A percentile compares a stretch with the other conserved stretches of the same genome.
Conservation (phyloP, 2,888 invertebrate genomes). For the Polydrusus tereticollis region DNA sequence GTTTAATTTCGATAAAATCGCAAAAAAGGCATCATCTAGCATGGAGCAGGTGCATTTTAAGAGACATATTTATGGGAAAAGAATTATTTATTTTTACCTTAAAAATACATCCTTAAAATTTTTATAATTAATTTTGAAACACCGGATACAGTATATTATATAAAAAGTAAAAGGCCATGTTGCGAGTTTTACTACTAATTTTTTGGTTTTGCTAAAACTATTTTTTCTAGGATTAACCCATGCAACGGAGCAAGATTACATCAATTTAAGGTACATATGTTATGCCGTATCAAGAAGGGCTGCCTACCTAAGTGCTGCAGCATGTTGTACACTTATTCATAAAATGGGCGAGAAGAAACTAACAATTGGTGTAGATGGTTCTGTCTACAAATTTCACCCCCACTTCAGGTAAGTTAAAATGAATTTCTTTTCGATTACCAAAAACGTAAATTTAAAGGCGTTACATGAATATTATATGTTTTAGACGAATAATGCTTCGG, state of each 20-base stretch:
- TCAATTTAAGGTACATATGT: constrained; percentile 92
- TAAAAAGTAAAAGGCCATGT: too few relatives aligned
- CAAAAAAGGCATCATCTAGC: too few relatives aligned
- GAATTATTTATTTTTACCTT: too few relatives aligned
- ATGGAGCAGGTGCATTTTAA: too few relatives aligned
- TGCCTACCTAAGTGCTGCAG: constrained; percentile 92
- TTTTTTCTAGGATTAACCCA: constrained; percentile 72
- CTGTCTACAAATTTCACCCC: constrained; percentile 96
- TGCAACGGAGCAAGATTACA: constrained; percentile 91
- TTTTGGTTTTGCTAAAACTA: neutral
- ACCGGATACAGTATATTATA: too few relatives aligned
- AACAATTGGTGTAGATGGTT: constrained; percentile 96
- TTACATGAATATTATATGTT: constrained; percentile 49
- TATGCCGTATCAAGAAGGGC: constrained; percentile 93
- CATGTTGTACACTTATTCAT: constrained; percentile 89
- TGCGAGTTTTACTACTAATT: neutral
- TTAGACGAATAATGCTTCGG: constrained; percentile 66
- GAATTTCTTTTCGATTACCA: neutral
- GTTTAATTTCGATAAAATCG: too few relatives aligned
- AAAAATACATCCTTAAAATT: too few relatives aligned
- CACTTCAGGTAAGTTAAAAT: constrained; percentile 74
- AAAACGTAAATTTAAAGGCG: too few relatives aligned
- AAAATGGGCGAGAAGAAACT: constrained; percentile 90
- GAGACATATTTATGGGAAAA: too few relatives aligned
- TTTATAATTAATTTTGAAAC: too few relatives aligned